Evolutionary conservation across 2,797 vertebrate genomes (phyloP).

Genomic region (Ispidina lecontei): DNA sequence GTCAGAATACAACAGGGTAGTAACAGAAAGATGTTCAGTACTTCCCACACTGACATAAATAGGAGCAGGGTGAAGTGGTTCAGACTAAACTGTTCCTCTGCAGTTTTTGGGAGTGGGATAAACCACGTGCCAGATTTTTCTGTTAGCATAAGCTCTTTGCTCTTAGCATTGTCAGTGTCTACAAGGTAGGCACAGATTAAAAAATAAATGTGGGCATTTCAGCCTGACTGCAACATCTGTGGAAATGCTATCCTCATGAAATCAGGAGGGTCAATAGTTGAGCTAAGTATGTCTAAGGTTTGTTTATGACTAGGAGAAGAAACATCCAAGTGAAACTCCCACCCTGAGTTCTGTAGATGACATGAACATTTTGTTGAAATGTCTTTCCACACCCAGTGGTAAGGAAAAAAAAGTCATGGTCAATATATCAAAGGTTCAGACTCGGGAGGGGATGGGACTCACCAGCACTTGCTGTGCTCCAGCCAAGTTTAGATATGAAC

Average conservation of each 20-base stretch:
- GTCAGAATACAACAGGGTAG: neutral
- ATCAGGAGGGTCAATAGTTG: constrained; percentile 22
- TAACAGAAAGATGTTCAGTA: neutral
- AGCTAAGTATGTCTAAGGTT: neutral
- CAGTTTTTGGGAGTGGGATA: neutral
- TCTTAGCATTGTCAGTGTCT: neutral
- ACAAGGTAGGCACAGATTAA: neutral
- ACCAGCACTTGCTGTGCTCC: neutral
- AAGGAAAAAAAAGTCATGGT: neutral
- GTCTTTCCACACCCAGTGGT: constrained; percentile 33
- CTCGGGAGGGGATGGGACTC: neutral
- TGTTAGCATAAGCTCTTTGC: neutral
- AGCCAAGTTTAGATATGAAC: neutral
- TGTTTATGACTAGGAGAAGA: neutral
- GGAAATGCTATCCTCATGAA: neutral
- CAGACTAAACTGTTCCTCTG: neutral
- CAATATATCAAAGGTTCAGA: neutral
- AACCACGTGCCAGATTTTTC: neutral
- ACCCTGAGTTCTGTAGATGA: neutral
- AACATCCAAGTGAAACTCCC: neutral
- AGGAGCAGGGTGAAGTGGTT: neutral
- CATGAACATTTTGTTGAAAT: neutral
- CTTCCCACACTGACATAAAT: neutral
- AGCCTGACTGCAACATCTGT: neutral
- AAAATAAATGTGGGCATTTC: neutral